Percentiles rank a stretch among this genome's conserved stretches.
Conservation (phyloP, 1,140 invertebrate genomes). For the Microplitis demolitor region DNA sequence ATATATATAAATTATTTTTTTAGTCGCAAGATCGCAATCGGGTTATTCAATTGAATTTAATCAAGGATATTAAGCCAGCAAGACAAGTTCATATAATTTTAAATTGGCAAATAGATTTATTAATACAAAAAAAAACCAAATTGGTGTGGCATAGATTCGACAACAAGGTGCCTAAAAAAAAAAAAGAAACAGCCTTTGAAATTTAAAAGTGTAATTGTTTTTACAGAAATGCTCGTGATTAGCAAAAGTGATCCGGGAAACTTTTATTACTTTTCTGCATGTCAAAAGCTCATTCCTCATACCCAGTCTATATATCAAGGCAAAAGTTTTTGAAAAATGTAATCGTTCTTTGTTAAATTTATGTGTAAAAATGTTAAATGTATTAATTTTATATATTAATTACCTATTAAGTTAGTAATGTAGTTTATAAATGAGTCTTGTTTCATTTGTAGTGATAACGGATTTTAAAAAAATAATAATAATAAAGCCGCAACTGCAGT, state of each 20-base stretch:
- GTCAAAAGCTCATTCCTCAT: constrained; percentile 4
- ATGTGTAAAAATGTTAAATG: too few relatives aligned
- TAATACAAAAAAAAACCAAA: background rate
- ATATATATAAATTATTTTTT: background rate
- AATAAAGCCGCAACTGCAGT: background rate
- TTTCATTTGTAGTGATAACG: background rate
- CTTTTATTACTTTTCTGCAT: background rate
- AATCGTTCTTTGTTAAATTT: too few relatives aligned
- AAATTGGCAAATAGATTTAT: background rate
- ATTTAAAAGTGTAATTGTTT: too few relatives aligned
- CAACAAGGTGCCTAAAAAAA: background rate
- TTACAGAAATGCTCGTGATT: too few relatives aligned
- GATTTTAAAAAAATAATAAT: background rate
- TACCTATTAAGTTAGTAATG: too few relatives aligned
- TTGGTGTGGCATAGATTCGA: constrained; percentile 18
- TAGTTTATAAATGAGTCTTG: too few relatives aligned
- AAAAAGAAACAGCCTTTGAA: too few relatives aligned
- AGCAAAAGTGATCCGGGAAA: too few relatives aligned
- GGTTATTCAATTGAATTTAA: too few relatives aligned
- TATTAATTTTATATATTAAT: too few relatives aligned
- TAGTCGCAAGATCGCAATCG: background rate
- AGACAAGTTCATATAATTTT: background rate
- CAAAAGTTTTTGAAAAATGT: too few relatives aligned
- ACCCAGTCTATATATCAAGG: background rate
- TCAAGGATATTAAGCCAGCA: too few relatives aligned